Evolutionary conservation across 2,113 vertebrate genomes (phyloP).

Genomic region (Sturnira hondurensis): DNA sequence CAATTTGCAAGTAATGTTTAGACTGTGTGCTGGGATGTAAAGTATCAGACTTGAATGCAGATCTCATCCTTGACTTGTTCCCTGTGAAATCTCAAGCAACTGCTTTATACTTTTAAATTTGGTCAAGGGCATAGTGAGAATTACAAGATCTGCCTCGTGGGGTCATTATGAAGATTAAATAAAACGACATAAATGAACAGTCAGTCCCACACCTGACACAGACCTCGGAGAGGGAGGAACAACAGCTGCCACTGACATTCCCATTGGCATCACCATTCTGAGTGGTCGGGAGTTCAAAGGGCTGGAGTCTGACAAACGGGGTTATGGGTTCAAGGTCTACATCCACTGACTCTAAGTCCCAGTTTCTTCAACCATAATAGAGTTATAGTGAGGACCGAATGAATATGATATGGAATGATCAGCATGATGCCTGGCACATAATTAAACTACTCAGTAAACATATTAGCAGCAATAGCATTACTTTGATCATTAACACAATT

Average conservation of each 20-base stretch:
- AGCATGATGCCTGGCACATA: neutral
- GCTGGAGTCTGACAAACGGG: neutral
- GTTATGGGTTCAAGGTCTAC: neutral
- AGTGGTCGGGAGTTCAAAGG: neutral
- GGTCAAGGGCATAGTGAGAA: neutral
- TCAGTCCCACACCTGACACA: neutral
- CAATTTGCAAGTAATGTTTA: neutral
- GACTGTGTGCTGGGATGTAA: neutral
- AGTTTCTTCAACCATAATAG: neutral
- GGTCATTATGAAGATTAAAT: constrained; percentile 12
- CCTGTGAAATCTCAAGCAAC: neutral
- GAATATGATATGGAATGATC: neutral
- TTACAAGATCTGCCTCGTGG: neutral
- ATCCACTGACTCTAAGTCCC: neutral
- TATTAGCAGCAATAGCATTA: neutral
- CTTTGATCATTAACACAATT: constrained; percentile 2
- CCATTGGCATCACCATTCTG: neutral
- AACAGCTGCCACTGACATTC: neutral
- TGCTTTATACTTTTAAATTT: neutral
- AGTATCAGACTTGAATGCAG: constrained; percentile 1
- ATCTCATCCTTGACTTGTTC: neutral
- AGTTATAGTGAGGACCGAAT: neutral
- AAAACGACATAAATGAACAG: neutral
- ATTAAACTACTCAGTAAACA: neutral
- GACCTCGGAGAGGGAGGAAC: neutral